A percentile compares a stretch with the other conserved stretches of the same genome.
Evolutionary conservation across 2,113 vertebrate species (phyloP).

Genomic region (Rhinolophus sinicus): DNA sequence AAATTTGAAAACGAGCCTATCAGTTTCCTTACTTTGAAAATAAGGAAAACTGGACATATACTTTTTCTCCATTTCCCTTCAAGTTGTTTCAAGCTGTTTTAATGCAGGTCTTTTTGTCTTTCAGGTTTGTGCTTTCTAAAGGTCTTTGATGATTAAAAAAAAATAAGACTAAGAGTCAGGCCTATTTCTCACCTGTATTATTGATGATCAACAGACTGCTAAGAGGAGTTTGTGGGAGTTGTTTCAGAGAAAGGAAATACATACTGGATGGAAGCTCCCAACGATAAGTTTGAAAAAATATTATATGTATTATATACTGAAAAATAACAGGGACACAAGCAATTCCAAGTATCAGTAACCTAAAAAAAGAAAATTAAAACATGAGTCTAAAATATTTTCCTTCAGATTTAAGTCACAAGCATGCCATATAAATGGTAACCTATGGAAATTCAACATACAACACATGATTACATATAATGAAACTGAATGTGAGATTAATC

Average conservation of each 20-base stretch:
- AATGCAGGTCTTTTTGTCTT: background rate
- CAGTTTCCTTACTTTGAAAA: background rate
- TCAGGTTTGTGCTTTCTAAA: background rate
- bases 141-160: background rate
- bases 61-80: background rate
- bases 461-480: background rate
- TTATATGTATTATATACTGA: conserved; percentile 71
- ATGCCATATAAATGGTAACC: background rate
- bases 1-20: background rate
- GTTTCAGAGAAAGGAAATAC: conserved; percentile 86
- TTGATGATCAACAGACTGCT: conserved; percentile 91
- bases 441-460: background rate
- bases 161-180: background rate
- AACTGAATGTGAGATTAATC: background rate
- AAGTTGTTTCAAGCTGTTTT: too few relatives aligned
- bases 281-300: conserved; percentile 72
- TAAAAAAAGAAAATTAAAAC: conserved; percentile 71
- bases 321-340: conserved; percentile 82
- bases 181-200: conserved; percentile 86
- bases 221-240: conserved; percentile 79
- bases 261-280: conserved; percentile 86
- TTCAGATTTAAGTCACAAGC: background rate
- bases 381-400: background rate
- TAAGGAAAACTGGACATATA: background rate
- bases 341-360: conserved; percentile 87